phyloP scores from a whole-genome alignment of 2,113 vertebrate species.

The Apodemus sylvaticus region DNA sequence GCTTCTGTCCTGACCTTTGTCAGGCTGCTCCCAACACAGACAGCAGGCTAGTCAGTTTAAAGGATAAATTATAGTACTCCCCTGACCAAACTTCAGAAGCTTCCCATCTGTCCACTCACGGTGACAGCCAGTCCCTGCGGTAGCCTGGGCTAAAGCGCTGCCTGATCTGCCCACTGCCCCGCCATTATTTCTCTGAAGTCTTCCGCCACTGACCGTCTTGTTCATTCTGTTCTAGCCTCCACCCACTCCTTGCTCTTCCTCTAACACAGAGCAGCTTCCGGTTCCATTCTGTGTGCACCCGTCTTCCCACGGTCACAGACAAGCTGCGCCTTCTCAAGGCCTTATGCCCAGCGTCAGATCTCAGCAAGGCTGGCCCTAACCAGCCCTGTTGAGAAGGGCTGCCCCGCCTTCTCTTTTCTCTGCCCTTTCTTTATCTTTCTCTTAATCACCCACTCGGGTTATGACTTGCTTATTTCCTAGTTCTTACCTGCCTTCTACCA shows the following conservation, averaged over 20 bases:
- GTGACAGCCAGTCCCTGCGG: neutral
- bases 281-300: neutral
- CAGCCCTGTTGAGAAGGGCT: neutral
- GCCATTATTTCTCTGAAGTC: neutral
- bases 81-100: constrained; percentile 11
- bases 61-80: neutral
- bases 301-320: neutral
- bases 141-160: neutral
- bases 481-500: neutral
- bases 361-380: neutral
- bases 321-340: neutral
- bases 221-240: neutral
- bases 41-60: neutral
- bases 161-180: neutral
- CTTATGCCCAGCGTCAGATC: neutral
- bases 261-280: too few relatives aligned
- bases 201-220: neutral
- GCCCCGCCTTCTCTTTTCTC: neutral
- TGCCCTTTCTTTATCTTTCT: neutral
- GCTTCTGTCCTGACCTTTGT: neutral
- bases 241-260: neutral
- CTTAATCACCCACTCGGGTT: neutral
- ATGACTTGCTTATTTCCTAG: neutral
- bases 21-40: neutral
- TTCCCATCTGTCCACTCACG: neutral